These are phyloP conservation scores for Cosmia pyralina DNA, from an alignment of 2,888 invertebrate species.

Conservation along the genomic window DNA sequence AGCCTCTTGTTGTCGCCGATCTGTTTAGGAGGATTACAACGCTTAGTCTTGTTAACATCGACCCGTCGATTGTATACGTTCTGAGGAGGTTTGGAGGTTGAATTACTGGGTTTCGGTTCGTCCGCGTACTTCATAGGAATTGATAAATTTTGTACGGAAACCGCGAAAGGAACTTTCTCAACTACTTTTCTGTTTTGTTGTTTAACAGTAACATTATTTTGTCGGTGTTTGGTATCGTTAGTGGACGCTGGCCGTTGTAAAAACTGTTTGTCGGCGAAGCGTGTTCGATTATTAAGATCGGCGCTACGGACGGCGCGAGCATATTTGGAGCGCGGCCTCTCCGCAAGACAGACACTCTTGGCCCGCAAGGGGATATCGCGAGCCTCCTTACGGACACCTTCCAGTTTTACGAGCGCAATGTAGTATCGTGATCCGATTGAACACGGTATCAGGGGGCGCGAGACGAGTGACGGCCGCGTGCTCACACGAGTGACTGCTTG, in stretches of 20 bases:
- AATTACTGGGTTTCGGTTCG: conserved; percentile 75
- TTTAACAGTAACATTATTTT: conserved; percentile 76
- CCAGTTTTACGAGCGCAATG: conserved; percentile 71
- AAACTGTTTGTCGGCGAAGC: conserved; percentile 76
- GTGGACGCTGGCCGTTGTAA: conserved; percentile 69
- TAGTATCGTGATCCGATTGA: conserved; percentile 47
- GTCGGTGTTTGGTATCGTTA: conserved; percentile 68
- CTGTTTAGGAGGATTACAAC: conserved; percentile 85
- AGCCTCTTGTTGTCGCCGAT: conserved; percentile 86
- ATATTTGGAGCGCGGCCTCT: conserved; percentile 82
- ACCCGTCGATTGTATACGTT: conserved; percentile 69
- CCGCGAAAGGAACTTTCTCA: conserved; percentile 82
- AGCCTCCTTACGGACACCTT: conserved; percentile 69
- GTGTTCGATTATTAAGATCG: conserved; percentile 73
- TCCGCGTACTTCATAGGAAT: conserved; percentile 87
- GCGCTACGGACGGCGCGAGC: conserved; percentile 81
- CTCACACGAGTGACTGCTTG: conserved; percentile 79
- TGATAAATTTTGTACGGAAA: conserved; percentile 83
- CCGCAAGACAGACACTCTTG: conserved; percentile 82
- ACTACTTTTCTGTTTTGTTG: conserved; percentile 79
- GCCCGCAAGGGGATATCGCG: conserved; percentile 80
- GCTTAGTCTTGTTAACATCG: conserved; percentile 83
- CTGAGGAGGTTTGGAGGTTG: conserved; percentile 79
- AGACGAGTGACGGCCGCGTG: conserved; percentile 73
- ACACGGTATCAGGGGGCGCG: conserved; percentile 61